These are phyloP conservation scores for Bombus breviceps DNA, from an alignment of 1,140 invertebrate species.

Conservation along the genomic window DNA sequence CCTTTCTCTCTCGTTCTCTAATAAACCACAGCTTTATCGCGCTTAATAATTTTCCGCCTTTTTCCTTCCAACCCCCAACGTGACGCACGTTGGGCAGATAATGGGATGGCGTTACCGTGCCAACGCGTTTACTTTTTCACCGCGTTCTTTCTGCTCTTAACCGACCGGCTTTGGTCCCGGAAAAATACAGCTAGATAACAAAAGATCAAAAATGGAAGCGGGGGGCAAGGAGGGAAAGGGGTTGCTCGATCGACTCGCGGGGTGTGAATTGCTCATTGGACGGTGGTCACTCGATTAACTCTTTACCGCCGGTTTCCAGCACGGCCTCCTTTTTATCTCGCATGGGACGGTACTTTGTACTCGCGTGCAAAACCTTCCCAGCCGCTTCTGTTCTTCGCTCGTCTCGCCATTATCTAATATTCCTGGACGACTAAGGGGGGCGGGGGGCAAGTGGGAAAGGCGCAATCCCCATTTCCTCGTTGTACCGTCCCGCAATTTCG, in stretches of 20 bases:
- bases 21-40: constrained; percentile 11
- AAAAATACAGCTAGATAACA: constrained; percentile 18
- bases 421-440: no score
- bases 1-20: background rate
- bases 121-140: constrained; percentile 28
- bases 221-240: background rate
- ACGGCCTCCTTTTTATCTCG: background rate
- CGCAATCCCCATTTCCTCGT: no score
- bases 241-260: constrained; percentile 24
- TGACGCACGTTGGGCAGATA: background rate
- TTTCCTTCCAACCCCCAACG: background rate
- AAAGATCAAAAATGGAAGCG: constrained; percentile 34
- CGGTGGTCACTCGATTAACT: constrained; percentile 38
- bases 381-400: background rate
- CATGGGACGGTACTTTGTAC: background rate
- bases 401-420: constrained; percentile 12
- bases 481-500: background rate
- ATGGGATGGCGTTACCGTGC: background rate
- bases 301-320: background rate
- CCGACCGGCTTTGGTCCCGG: background rate
- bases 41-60: background rate
- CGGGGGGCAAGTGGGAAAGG: no score
- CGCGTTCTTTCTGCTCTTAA: background rate
- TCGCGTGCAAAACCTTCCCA: constrained; percentile 6
- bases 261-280: constrained; percentile 2